Percentiles rank a stretch among this genome's conserved stretches.
Conservation (phyloP, 2,888 invertebrate species). For the Entomobrya multifasciata region DNA sequence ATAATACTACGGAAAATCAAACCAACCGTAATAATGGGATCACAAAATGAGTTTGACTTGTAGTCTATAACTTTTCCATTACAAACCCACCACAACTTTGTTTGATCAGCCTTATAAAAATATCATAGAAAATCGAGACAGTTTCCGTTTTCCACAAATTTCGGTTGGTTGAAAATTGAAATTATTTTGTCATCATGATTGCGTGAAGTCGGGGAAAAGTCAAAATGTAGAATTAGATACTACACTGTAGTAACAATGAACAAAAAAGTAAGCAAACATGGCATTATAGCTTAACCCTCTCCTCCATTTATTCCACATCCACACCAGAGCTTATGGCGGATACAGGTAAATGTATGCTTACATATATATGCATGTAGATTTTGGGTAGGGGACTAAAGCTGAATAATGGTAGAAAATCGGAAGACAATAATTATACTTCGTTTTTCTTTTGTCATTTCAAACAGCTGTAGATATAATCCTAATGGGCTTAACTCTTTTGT, state of each 20-base stretch:
- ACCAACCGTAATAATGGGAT: no score
- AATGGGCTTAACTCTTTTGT: no score
- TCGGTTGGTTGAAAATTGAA: slow-evolving; percentile 11
- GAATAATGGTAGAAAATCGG: not conserved
- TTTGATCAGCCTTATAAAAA: not conserved
- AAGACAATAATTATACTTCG: not conserved
- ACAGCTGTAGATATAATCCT: no score
- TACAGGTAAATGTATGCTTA: no score
- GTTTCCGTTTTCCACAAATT: slow-evolving; percentile 11
- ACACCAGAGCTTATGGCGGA: no score
- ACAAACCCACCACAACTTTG: not conserved
- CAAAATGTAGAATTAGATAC: slow-evolving; percentile 8
- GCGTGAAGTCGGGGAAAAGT: slow-evolving; percentile 16
- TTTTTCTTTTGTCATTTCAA: no score
- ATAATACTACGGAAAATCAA: not conserved
- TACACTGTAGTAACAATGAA: no score
- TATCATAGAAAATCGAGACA: not conserved
- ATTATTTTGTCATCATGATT: slow-evolving; percentile 36
- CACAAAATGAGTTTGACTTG: no score
- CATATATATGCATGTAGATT: no score
- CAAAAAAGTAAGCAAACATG: no score
- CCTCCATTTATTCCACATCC: no score
- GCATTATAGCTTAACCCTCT: no score
- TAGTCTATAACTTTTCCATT: slow-evolving; percentile 9
- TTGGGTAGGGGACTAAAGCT: not conserved